Percentiles rank a stretch among this genome's conserved stretches.
Conservation (phyloP, 1,140 invertebrate genomes). For the Dendroctonus ponderosae region DNA sequence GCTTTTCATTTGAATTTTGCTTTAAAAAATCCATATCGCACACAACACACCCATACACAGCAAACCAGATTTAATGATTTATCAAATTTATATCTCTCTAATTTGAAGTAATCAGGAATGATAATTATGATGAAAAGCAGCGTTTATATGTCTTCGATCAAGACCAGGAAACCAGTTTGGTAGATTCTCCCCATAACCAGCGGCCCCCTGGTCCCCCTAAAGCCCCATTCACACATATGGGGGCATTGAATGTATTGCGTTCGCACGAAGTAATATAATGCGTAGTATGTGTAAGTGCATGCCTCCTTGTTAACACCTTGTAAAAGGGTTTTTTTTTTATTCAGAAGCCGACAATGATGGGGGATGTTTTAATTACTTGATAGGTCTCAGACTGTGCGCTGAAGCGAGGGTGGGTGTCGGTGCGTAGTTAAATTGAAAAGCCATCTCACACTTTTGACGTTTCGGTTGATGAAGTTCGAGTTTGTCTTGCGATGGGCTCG, state of each 20-base stretch:
- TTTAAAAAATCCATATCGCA: too few species aligned
- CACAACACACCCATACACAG: too few species aligned
- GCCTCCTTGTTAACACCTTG: slow-evolving; percentile 29
- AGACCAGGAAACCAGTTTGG: too few species aligned
- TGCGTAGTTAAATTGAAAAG: slow-evolving; percentile 20
- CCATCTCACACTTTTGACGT: slow-evolving; percentile 12
- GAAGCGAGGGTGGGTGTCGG: slow-evolving; percentile 21
- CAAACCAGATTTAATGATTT: too few species aligned
- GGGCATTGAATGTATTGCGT: slow-evolving; percentile 19
- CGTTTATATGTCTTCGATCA: too few species aligned
- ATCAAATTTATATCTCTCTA: too few species aligned
- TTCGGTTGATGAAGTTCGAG: slow-evolving; percentile 7
- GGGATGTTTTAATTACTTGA: slow-evolving; percentile 31
- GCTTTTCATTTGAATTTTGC: too few species aligned
- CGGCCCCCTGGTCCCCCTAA: neutral
- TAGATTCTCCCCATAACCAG: too few species aligned
- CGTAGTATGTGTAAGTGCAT: slow-evolving; percentile 18
- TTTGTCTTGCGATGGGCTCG: slow-evolving; percentile 1
- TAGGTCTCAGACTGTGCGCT: slow-evolving; percentile 12
- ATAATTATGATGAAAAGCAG: too few species aligned
- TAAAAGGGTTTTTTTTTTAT: slow-evolving; percentile 26
- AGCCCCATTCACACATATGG: slow-evolving; percentile 6
- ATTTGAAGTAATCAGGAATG: too few species aligned
- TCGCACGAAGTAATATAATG: slow-evolving; percentile 13
- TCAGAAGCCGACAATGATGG: slow-evolving; percentile 12